phyloP scores from a whole-genome alignment of 2,797 vertebrate species.

The Aldrovandia affinis region DNA sequence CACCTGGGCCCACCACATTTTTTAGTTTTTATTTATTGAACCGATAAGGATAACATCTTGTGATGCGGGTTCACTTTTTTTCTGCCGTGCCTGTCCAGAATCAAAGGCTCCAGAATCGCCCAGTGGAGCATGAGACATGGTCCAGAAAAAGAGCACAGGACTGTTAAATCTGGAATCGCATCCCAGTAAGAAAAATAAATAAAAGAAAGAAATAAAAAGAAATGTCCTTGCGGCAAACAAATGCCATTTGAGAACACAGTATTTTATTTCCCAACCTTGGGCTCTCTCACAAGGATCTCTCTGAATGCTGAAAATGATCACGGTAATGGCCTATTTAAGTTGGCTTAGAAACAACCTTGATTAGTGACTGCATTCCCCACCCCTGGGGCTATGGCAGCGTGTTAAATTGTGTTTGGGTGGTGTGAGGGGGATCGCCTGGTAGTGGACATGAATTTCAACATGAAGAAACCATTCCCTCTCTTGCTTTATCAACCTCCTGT shows the following conservation, averaged over 20 bases:
- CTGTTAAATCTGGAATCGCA: not conserved
- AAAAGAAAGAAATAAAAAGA: not conserved
- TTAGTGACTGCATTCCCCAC: not conserved
- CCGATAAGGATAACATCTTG: not conserved
- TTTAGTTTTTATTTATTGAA: too few relatives aligned
- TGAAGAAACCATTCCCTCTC: not conserved
- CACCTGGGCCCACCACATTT: too few relatives aligned
- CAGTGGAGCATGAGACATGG: not conserved
- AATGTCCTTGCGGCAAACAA: not conserved
- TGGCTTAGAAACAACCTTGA: constrained; percentile 11
- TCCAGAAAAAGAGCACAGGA: not conserved
- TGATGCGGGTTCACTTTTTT: too few relatives aligned
- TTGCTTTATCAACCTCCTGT: not conserved
- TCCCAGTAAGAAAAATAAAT: not conserved
- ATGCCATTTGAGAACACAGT: constrained; percentile 6
- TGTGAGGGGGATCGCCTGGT: not conserved
- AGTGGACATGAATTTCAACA: constrained; percentile 18
- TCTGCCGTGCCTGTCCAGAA: not conserved
- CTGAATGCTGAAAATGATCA: not conserved
- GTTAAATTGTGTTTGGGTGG: not conserved
- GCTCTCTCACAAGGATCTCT: not conserved
- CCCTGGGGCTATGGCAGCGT: not conserved
- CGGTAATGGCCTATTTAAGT: constrained; percentile 19
- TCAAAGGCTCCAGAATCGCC: not conserved
- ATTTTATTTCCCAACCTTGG: not conserved